These are phyloP conservation scores for Tachysurus vachellii DNA, from an alignment of 2,113 vertebrate genomes.

Conservation along the genomic window DNA sequence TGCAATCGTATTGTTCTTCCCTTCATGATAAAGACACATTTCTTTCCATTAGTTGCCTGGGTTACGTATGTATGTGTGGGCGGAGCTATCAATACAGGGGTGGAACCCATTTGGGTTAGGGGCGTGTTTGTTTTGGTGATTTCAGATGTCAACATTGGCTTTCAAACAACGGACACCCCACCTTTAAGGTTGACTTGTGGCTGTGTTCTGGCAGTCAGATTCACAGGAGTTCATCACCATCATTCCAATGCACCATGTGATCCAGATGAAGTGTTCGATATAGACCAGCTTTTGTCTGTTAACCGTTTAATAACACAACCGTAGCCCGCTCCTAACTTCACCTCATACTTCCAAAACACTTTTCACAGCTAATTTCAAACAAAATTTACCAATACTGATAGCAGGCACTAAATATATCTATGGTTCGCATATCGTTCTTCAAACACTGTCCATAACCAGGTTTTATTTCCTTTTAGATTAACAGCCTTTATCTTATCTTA, in stretches of 20 bases:
- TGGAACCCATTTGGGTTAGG: no score
- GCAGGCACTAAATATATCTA: neutral
- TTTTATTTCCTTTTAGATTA: neutral
- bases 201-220: constrained; percentile 2
- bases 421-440: neutral
- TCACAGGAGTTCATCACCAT: neutral
- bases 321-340: neutral
- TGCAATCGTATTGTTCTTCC: no score
- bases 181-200: neutral
- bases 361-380: neutral
- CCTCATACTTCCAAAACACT: neutral
- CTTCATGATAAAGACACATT: no score
- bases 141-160: no score
- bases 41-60: no score
- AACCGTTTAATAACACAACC: neutral
- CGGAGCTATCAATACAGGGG: no score
- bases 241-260: neutral
- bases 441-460: neutral
- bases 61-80: no score
- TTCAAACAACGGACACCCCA: no score
- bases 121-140: no score
- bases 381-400: neutral
- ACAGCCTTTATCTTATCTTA: constrained; percentile 6
- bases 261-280: neutral
- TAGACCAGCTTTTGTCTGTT: neutral